phyloP scores from a whole-genome alignment of 2,797 vertebrate species.

The Microcaecilia unicolor region DNA sequence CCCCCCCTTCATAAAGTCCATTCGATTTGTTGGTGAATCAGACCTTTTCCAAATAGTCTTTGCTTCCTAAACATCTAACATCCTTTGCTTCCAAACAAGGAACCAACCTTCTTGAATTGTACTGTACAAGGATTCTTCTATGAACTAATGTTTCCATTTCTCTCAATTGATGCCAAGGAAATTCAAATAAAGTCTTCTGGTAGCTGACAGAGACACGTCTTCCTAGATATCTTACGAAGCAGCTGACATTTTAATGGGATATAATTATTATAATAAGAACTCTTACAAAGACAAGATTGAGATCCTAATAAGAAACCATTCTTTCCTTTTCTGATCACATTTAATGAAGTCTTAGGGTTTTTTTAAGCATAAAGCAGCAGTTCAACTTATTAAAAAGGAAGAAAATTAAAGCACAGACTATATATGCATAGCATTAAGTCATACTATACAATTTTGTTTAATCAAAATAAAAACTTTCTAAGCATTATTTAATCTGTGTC shows the following conservation, averaged over 20 bases:
- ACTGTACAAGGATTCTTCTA: too few relatives aligned
- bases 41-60: too few relatives aligned
- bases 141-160: constrained; percentile 6
- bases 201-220: constrained; percentile 4
- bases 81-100: too few relatives aligned
- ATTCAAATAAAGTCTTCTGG: constrained; percentile 21
- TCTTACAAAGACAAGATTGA: constrained; percentile 5
- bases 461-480: too few relatives aligned
- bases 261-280: constrained; percentile 22
- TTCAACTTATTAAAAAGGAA: neutral
- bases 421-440: too few relatives aligned
- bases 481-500: too few relatives aligned
- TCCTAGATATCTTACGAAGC: constrained; percentile 19
- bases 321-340: neutral
- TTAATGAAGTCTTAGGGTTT: neutral
- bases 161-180: constrained; percentile 15
- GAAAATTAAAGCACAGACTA: too few relatives aligned
- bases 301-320: constrained; percentile 20
- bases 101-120: too few relatives aligned
- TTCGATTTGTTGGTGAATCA: too few relatives aligned
- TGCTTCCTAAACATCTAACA: too few relatives aligned
- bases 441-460: too few relatives aligned
- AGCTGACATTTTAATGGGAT: constrained; percentile 23
- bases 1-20: too few relatives aligned
- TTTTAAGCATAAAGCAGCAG: constrained; percentile 4